These are phyloP conservation scores for Hipposideros armiger DNA, from an alignment of 2,113 vertebrate species.

Conservation along the genomic window DNA sequence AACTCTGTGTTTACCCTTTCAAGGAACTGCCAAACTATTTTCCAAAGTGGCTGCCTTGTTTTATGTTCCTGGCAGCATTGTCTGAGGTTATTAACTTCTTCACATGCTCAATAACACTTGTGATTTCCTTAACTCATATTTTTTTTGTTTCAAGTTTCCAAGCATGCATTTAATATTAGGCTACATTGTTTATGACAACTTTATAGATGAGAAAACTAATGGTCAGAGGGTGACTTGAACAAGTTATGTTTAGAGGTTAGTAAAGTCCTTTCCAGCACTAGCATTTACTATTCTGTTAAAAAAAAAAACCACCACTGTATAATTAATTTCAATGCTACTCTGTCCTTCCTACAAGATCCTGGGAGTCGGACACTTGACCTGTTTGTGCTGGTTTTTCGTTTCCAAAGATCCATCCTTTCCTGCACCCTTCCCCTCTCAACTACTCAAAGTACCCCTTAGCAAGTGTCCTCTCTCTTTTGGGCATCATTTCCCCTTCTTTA, in stretches of 20 bases:
- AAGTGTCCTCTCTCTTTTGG: neutral
- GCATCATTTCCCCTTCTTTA: neutral
- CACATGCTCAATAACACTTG: neutral
- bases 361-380: neutral
- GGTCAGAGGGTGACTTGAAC: neutral
- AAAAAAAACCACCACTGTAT: neutral
- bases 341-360: neutral
- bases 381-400: neutral
- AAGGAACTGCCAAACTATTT: neutral
- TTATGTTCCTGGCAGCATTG: neutral
- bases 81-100: neutral
- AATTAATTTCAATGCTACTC: neutral
- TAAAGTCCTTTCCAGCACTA: neutral
- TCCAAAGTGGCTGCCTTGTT: neutral
- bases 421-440: neutral
- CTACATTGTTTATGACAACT: neutral
- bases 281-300: neutral
- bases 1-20: neutral
- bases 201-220: conserved; percentile 15
- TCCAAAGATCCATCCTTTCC: neutral
- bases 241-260: neutral
- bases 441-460: neutral
- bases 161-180: neutral
- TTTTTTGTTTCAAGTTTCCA: conserved; percentile 22
- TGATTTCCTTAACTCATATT: neutral